phyloP scores from a whole-genome alignment of 2,113 vertebrate species.

The Stomatorhinus ivindoensis region DNA sequence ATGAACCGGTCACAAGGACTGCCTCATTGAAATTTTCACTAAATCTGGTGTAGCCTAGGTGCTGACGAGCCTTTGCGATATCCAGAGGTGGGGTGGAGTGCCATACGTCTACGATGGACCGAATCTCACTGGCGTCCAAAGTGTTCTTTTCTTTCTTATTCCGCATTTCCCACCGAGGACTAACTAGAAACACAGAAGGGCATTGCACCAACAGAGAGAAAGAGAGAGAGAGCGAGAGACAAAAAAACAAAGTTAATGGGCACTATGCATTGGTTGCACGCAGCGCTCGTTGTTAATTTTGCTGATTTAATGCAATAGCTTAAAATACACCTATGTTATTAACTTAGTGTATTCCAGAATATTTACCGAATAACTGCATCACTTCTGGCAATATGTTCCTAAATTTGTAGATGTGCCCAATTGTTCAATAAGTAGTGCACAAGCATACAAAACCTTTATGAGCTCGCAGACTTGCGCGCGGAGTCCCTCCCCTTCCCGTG shows the following conservation, averaged over 20 bases:
- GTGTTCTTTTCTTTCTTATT: slow-evolving; percentile 34
- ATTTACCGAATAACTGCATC: slow-evolving; percentile 3
- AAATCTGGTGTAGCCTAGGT: slow-evolving; percentile 71
- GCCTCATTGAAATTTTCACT: slow-evolving; percentile 78
- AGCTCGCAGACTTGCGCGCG: slow-evolving; percentile 33
- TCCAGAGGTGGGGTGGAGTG: slow-evolving; percentile 85
- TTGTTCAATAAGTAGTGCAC: slow-evolving; percentile 10
- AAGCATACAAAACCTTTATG: background rate
- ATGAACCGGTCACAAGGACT: slow-evolving; percentile 57
- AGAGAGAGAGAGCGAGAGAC: background rate
- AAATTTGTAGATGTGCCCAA: slow-evolving; percentile 9
- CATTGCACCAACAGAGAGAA: slow-evolving; percentile 12
- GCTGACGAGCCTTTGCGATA: slow-evolving; percentile 78
- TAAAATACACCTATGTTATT: background rate
- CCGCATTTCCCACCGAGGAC: slow-evolving; percentile 27
- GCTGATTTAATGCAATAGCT: background rate
- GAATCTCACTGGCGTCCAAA: slow-evolving; percentile 39
- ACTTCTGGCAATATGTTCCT: background rate
- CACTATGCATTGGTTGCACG: slow-evolving; percentile 33
- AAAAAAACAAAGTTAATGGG: slow-evolving; percentile 54
- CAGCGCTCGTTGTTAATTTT: slow-evolving; percentile 3
- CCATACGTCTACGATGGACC: slow-evolving; percentile 71
- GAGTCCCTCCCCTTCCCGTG: slow-evolving; percentile 96
- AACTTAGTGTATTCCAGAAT: background rate
- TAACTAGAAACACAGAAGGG: slow-evolving; percentile 21